Evolutionary conservation across 2,113 vertebrate genomes (phyloP).

Genomic region (Laterallus jamaicensis): DNA sequence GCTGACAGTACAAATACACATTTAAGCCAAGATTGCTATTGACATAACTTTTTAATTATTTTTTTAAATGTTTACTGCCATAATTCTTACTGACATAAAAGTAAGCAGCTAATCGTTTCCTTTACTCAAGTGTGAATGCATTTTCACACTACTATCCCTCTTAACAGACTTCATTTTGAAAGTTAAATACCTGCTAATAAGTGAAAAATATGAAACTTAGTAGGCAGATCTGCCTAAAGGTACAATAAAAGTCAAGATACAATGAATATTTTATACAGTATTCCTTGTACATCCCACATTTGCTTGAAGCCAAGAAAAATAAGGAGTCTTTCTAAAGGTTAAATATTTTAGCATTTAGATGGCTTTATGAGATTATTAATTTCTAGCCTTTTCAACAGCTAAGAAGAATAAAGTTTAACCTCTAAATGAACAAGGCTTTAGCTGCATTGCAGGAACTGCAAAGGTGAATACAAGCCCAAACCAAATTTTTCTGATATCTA

Average conservation of each 20-base stretch:
- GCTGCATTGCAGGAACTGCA: background rate
- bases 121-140: background rate
- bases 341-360: constrained; percentile 64
- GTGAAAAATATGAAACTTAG: background rate
- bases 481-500: background rate
- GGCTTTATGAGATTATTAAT: constrained; percentile 54
- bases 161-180: background rate
- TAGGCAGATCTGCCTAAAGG: background rate
- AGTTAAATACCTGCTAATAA: constrained; percentile 37
- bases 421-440: constrained; percentile 40
- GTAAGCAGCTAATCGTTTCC: background rate
- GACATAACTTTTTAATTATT: background rate
- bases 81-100: background rate
- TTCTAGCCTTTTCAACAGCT: constrained; percentile 21
- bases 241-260: constrained; percentile 28
- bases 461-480: background rate
- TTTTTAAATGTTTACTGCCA: background rate
- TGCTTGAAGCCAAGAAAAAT: constrained; percentile 52
- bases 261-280: constrained; percentile 41
- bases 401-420: constrained; percentile 54
- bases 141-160: background rate
- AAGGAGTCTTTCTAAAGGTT: constrained; percentile 47
- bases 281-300: constrained; percentile 1
- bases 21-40: background rate
- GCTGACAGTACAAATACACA: background rate